phyloP scores from a whole-genome alignment of 2,888 invertebrate species.

The Iphiclides podalirius region DNA sequence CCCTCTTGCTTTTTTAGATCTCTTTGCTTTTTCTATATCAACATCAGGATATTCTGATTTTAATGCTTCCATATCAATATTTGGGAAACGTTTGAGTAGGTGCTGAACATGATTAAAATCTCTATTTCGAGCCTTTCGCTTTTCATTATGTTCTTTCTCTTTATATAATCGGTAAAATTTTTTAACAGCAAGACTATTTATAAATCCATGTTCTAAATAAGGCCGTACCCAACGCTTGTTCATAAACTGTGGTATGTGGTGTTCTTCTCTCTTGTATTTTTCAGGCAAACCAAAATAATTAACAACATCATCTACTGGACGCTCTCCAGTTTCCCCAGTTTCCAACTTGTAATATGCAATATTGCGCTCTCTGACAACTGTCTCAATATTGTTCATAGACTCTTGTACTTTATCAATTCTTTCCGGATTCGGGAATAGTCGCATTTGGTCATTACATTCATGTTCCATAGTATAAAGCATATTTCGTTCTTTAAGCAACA shows the following conservation, averaged over 20 bases:
- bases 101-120: slow-evolving; percentile 84
- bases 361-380: slow-evolving; percentile 95
- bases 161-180: slow-evolving; percentile 78
- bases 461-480: slow-evolving; percentile 98
- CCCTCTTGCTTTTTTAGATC: slow-evolving; percentile 79
- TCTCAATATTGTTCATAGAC: slow-evolving; percentile 96
- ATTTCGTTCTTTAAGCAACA: slow-evolving; percentile 95
- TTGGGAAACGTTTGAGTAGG: slow-evolving; percentile 86
- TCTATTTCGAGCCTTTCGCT: slow-evolving; percentile 80
- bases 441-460: slow-evolving; percentile 83
- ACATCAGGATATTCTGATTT: slow-evolving; percentile 87
- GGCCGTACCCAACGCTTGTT: slow-evolving; percentile 83
- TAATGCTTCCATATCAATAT: slow-evolving; percentile 85
- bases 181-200: slow-evolving; percentile 80
- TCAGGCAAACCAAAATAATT: slow-evolving; percentile 82
- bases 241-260: slow-evolving; percentile 83
- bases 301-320: slow-evolving; percentile 81
- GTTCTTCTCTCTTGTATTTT: slow-evolving; percentile 80
- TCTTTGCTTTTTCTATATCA: slow-evolving; percentile 84
- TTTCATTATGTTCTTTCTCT: slow-evolving; percentile 82
- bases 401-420: slow-evolving; percentile 95
- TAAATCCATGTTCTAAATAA: slow-evolving; percentile 74
- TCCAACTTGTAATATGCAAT: slow-evolving; percentile 93
- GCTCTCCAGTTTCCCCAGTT: slow-evolving; percentile 91
- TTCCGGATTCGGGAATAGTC: slow-evolving; percentile 94